phyloP scores from a whole-genome alignment of 64 coral and sea anemone species.

The Porites lutea region DNA sequence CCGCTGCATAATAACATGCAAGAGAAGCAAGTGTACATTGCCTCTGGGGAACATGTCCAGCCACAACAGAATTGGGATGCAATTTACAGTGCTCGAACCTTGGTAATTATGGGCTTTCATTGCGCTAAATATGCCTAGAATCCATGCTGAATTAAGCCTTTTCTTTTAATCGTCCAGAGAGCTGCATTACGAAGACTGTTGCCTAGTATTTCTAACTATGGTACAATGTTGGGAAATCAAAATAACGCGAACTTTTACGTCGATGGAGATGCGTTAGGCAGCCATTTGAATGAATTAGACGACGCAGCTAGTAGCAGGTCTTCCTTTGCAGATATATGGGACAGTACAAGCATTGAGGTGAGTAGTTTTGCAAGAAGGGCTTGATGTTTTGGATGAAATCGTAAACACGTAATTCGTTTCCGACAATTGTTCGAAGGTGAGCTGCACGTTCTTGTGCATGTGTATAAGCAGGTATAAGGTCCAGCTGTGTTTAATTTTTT shows the following conservation, averaged over 20 bases:
- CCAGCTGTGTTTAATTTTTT: no score
- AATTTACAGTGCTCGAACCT: conserved; percentile 1
- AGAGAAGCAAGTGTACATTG: conserved; percentile 14
- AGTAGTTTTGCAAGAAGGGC: background rate
- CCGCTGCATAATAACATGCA: conserved; percentile 19
- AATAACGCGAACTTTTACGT: background rate
- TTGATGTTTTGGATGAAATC: background rate
- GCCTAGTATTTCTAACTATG: background rate
- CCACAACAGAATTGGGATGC: background rate
- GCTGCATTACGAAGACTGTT: conserved; percentile 30
- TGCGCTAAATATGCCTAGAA: background rate
- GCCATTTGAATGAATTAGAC: conserved; percentile 58
- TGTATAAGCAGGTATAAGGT: no score
- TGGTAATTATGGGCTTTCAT: conserved; percentile 7
- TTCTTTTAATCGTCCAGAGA: background rate
- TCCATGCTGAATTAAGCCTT: background rate
- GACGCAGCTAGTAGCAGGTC: conserved; percentile 56
- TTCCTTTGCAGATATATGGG: conserved; percentile 67
- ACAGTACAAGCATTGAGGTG: conserved; percentile 52
- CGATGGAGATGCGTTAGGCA: background rate
- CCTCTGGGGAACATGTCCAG: background rate
- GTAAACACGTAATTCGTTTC: background rate
- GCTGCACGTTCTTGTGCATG: no score
- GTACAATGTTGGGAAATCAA: background rate
- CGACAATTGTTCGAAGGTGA: background rate